Percentiles rank a stretch among this genome's conserved stretches.
Evolutionary conservation across 2,888 invertebrate genomes (phyloP).

Genomic region (Heteromurus nitidus): DNA sequence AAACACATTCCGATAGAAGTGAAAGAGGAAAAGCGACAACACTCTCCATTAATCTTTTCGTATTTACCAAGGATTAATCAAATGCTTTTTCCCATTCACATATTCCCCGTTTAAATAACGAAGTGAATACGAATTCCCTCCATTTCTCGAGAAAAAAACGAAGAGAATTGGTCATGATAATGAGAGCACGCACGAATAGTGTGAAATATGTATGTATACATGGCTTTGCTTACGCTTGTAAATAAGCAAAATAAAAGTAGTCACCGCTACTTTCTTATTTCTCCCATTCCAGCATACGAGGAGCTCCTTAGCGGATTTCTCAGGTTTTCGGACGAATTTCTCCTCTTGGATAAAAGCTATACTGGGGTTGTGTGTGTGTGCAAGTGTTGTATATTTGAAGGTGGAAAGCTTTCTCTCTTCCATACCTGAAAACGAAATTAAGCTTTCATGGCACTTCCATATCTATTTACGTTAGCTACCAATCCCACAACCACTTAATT

Average conservation of each 20-base stretch:
- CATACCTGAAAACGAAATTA: conserved; percentile 20
- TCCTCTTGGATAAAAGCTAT: background rate
- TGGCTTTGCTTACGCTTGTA: no score
- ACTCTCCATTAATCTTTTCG: conserved; percentile 43
- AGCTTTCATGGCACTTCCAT: conserved; percentile 11
- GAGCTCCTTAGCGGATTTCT: conserved; percentile 2
- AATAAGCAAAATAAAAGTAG: no score
- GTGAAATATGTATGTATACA: no score
- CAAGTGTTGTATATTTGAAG: background rate
- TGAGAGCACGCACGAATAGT: no score
- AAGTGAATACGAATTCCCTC: no score
- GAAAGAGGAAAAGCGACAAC: conserved; percentile 19
- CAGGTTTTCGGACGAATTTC: conserved; percentile 23
- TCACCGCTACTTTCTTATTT: no score
- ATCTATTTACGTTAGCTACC: background rate
- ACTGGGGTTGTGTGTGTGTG: background rate
- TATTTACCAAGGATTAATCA: conserved; percentile 52
- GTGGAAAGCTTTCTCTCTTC: background rate
- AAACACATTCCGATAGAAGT: conserved; percentile 19
- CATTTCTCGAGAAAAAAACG: no score
- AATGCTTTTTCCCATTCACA: conserved; percentile 38
- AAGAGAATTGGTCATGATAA: no score
- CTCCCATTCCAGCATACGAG: no score
- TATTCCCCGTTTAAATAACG: no score
- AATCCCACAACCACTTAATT: conserved; percentile 51